Percentiles rank a stretch among this genome's conserved stretches.
Evolutionary conservation across 2,113 vertebrate species (phyloP).

Genomic region (Actinemys pallida): DNA sequence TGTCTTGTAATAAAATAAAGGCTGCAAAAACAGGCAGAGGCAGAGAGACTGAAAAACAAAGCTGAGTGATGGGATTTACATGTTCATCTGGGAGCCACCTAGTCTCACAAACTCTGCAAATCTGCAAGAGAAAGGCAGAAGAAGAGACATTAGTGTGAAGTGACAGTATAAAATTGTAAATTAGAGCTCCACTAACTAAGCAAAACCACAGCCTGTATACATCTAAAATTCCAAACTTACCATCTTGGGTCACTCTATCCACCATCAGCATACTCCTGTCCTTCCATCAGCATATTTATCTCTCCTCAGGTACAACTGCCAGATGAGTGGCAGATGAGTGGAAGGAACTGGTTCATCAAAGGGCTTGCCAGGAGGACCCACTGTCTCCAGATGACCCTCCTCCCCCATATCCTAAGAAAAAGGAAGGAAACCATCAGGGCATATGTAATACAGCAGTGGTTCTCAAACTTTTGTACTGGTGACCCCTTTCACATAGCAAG

Average conservation of each 20-base stretch:
- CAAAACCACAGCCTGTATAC: background rate
- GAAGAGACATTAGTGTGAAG: background rate
- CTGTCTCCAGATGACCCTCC: background rate
- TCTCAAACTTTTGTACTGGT: no score
- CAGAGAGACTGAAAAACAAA: background rate
- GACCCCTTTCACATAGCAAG: no score
- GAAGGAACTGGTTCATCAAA: constrained; percentile 2
- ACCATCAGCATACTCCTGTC: background rate
- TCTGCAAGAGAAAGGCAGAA: background rate
- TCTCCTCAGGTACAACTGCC: background rate
- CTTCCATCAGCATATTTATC: background rate
- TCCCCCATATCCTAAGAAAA: background rate
- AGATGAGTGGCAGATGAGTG: background rate
- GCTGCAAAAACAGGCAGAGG: background rate
- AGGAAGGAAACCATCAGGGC: background rate
- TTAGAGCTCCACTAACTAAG: background rate
- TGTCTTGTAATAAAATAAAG: background rate
- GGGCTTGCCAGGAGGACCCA: background rate
- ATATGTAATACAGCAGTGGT: no score
- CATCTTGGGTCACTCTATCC: background rate
- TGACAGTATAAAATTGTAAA: background rate
- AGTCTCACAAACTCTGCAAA: background rate
- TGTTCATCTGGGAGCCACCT: background rate
- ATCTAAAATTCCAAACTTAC: background rate
- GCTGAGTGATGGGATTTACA: background rate